Base-by-base conservation (phyloP, 2,113 vertebrate species). In the Saiga tatarica region DNA sequence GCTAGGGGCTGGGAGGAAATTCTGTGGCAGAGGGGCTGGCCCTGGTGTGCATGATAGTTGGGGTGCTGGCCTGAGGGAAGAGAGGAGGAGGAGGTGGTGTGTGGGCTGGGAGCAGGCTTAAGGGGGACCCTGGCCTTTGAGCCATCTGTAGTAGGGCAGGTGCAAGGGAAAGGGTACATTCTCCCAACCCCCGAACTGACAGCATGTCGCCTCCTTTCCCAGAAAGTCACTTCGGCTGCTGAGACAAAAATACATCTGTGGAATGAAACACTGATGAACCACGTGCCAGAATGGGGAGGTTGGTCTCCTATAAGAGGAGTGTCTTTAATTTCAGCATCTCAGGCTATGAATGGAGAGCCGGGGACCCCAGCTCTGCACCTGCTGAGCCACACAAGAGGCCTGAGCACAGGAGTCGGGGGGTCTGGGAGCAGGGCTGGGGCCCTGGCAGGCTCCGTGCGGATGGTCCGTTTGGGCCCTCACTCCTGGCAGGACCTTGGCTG, bases 211-310 rank as follows among this genome's bases (percentile, higher is more conserved):
- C 19, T 96, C 83, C 67, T 87, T 96, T 57, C 85, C 57, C 94
- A 97, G 94, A 89, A 96, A 95, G 92, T 82, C 50, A 83, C 55
- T 89, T 55, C 2, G 2, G 59, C 74, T 90, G 84, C 79, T 39
- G 89, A 96, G 97, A 95, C 45, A 50, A 96, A 97, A 97, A 94
- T 82, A 94, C 6, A 94, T 55, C 82, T 25, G 33, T 15, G 47
- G 94, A 81, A 92, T 52, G 89, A 89, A 89, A 89, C 64, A 45
- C n/a, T 59, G 96, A 89, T 2, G 25, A 91, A 53, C 87, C 59
- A 33, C 36, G 36, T 62, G 94, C 89, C 83, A 86, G 82, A 79
- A 85, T 10, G 71, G 88, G 78, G 52, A 93, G 33, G 76, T 1
- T 81, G 82, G 47, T 88, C 59, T 79, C 26, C 19, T 76, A 47